Evolutionary conservation across 1,140 invertebrate genomes (phyloP), one percentile per base, ranked within the genome.

Genomic region (Luehdorfia chinensis): DNA sequence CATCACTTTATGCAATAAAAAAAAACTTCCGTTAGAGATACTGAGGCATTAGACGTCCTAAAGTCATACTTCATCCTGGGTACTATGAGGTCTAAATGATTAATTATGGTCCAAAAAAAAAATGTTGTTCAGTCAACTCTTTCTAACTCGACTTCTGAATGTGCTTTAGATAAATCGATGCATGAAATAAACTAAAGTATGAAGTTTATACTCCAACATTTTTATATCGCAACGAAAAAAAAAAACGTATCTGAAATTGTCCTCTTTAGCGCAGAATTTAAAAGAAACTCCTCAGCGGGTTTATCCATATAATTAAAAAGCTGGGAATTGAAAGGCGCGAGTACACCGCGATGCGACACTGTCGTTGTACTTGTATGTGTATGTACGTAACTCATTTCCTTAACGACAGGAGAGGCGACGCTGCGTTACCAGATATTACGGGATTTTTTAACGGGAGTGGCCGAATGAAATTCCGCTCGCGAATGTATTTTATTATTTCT

Each of bases 371-470:
- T 15, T 36, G 7, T 12, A 15, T 21, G 7, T 39, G 36, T 33
- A n/a, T 41, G 34, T 41, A 46, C 34, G 34, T 55, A 33, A 46
- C 33, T 55, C 47, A 50, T 50, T 55, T 55, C 47, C 54, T 57
- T 47, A 51, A 48, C 54, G 44, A 51, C 19, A 27, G 13, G 19
- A n/a, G n/a, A n/a, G n/a, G n/a, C n/a, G n/a, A n/a, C n/a, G n/a
- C n/a, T n/a, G n/a, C n/a, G n/a, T 50, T 33, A 23, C 31, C 15
- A 18, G 32, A 33, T 50, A 50, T 44, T 43, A 50, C 31, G 28
- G 15, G n/a, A n/a, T n/a, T n/a, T n/a, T n/a, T n/a, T n/a, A n/a
- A n/a, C n/a, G n/a, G n/a, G 41, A 46, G 34, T 52, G 18, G 11
- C 25, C 21, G 18, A 21, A 37, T 37, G 34, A 19, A 19, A 37